Conservation (phyloP, 2,113 vertebrate genomes). For the Malurus cyaneus region DNA sequence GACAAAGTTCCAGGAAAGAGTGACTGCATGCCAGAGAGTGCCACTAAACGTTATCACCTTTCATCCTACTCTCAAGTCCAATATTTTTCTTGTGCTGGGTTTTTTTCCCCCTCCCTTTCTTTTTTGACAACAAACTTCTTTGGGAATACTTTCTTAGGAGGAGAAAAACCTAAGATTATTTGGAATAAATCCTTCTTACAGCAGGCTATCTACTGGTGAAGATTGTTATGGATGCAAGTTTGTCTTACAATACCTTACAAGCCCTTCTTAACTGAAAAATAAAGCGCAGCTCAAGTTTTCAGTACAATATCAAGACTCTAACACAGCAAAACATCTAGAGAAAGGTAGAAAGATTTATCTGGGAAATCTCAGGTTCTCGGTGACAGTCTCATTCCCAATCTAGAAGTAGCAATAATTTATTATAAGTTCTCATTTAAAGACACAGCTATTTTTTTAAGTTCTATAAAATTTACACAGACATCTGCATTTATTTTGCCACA, state of each 20-base stretch:
- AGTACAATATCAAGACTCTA: not conserved
- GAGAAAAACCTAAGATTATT: not conserved
- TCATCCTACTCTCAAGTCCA: not conserved
- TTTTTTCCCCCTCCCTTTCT: accelerated
- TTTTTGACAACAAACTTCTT: not conserved
- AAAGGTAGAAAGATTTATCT: not conserved
- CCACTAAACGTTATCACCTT: not conserved
- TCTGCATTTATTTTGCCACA: not conserved
- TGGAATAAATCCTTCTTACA: not conserved
- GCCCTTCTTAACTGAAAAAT: not conserved
- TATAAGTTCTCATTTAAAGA: not conserved
- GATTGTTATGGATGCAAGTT: not conserved
- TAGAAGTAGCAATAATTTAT: not conserved
- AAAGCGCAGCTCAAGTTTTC: not conserved
- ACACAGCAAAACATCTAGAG: not conserved
- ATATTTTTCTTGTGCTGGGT: not conserved
- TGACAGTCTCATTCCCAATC: not conserved
- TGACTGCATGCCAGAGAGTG: not conserved
- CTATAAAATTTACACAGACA: not conserved
- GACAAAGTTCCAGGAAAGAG: not conserved
- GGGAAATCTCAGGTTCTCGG: not conserved
- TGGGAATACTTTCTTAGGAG: not conserved
- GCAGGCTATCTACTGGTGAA: not conserved
- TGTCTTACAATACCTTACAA: not conserved
- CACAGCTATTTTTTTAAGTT: not conserved